phyloP scores from a whole-genome alignment of 2,888 invertebrate genomes.

The Macaria liturata region DNA sequence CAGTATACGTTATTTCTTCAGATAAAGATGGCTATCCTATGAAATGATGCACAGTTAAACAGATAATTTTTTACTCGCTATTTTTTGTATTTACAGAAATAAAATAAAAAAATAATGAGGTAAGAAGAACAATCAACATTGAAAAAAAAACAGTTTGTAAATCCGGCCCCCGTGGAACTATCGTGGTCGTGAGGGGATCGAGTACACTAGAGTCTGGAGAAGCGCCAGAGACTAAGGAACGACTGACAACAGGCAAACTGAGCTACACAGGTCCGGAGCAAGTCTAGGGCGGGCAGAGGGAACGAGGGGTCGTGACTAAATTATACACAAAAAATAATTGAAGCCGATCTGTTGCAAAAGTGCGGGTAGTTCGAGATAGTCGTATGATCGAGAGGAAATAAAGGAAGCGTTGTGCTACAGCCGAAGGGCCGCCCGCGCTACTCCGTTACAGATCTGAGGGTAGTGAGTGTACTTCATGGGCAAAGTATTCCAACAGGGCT shows the following conservation, averaged over 20 bases:
- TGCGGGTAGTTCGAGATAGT: conserved; percentile 36
- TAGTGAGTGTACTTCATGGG: conserved; percentile 22
- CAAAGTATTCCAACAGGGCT: conserved; percentile 16
- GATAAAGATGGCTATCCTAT: conserved; percentile 87
- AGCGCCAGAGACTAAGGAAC: conserved; percentile 26
- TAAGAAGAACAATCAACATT: conserved; percentile 40
- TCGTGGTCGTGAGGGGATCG: conserved; percentile 9
- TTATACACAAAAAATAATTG: conserved; percentile 35
- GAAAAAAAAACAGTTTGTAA: conserved; percentile 18
- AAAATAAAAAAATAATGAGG: conserved; percentile 56
- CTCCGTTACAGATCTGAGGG: conserved; percentile 5
- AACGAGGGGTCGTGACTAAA: conserved; percentile 37
- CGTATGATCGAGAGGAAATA: conserved; percentile 37
- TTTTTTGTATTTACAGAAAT: conserved; percentile 81
- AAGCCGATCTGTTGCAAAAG: conserved; percentile 41
- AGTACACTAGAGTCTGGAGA: conserved; percentile 24
- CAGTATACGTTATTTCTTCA: conserved; percentile 83
- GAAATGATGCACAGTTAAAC: conserved; percentile 90
- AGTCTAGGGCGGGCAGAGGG: conserved; percentile 20
- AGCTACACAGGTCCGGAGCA: conserved; percentile 30
- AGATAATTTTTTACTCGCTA: conserved; percentile 87
- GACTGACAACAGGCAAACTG: conserved; percentile 22
- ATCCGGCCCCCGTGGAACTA: conserved; percentile 35
- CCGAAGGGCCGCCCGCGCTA: conserved; percentile 17
- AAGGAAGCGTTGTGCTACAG: conserved; percentile 54